phyloP scores from a whole-genome alignment of 2,797 vertebrate species.

The Enteromius afrohamiltoni region DNA sequence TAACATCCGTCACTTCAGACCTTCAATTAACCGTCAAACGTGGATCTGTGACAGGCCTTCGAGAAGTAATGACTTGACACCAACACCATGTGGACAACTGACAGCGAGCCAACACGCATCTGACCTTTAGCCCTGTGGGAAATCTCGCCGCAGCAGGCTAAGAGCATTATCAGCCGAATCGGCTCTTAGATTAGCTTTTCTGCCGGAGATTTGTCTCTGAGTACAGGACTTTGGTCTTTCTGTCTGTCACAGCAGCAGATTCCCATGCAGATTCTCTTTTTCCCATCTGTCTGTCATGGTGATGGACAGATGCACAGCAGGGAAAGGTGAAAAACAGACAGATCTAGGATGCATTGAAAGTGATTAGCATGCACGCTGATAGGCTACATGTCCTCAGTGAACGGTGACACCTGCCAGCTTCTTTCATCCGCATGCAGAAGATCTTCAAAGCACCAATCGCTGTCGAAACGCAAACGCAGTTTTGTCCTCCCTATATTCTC shows the following conservation, averaged over 20 bases:
- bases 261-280: slow-evolving; percentile 35
- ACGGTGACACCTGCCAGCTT: slow-evolving; percentile 23
- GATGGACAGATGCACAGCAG: slow-evolving; percentile 61
- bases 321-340: slow-evolving; percentile 38
- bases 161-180: slow-evolving; percentile 30
- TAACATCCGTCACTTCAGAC: background rate
- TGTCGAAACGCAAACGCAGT: background rate
- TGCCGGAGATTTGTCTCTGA: slow-evolving; percentile 18
- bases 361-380: slow-evolving; percentile 61
- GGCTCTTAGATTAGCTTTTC: slow-evolving; percentile 25
- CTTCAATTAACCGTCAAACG: background rate
- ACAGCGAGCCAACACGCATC: background rate
- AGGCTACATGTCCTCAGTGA: slow-evolving; percentile 49
- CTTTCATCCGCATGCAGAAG: slow-evolving; percentile 47
- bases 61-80: slow-evolving; percentile 6
- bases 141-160: background rate
- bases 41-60: background rate
- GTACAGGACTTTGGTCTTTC: slow-evolving; percentile 23
- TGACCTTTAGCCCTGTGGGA: slow-evolving; percentile 21
- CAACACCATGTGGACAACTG: slow-evolving; percentile 8
- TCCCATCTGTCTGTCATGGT: slow-evolving; percentile 58
- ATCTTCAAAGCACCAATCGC: slow-evolving; percentile 24
- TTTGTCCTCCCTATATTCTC: slow-evolving; percentile 3
- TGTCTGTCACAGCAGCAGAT: slow-evolving; percentile 39
- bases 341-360: slow-evolving; percentile 51